A percentile compares a stretch with the other conserved stretches of the same genome.
Evolutionary conservation across 2,113 vertebrate species (phyloP).

Genomic region (Drymodes brunneopygia): DNA sequence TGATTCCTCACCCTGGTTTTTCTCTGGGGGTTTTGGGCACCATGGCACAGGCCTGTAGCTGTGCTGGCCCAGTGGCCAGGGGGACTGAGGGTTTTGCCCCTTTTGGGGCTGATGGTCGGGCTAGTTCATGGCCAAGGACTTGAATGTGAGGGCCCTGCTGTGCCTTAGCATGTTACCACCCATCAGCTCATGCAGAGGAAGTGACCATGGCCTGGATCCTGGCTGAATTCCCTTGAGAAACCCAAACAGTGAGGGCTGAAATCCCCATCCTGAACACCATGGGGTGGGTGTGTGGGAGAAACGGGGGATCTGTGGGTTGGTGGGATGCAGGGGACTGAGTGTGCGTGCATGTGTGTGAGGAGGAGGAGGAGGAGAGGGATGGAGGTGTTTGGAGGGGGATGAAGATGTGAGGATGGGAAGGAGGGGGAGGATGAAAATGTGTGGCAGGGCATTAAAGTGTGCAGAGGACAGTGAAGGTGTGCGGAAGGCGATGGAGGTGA

Average conservation of each 20-base stretch:
- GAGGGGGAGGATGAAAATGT: background rate
- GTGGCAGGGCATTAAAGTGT: background rate
- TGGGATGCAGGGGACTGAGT: background rate
- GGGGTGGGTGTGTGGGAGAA: background rate
- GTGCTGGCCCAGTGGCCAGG: rapidly evolving
- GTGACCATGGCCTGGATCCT: background rate
- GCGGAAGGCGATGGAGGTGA: rapidly evolving
- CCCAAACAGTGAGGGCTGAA: rapidly evolving
- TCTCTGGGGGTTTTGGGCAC: background rate
- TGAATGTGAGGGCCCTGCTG: background rate
- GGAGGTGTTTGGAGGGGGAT: background rate
- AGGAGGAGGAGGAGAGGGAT: background rate
- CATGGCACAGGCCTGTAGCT: rapidly evolving
- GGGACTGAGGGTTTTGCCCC: background rate
- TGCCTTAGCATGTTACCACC: background rate
- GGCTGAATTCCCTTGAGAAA: background rate
- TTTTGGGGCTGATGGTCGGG: background rate
- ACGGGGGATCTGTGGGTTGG: rapidly evolving
- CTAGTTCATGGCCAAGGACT: background rate
- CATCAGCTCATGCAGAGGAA: background rate
- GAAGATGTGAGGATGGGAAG: background rate
- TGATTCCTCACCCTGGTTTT: background rate
- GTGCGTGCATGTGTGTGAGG: no score
- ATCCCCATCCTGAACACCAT: background rate
- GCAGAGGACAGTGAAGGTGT: background rate